phyloP scores from a whole-genome alignment of 1,140 invertebrate species.

The Gonioctena quinquepunctata region DNA sequence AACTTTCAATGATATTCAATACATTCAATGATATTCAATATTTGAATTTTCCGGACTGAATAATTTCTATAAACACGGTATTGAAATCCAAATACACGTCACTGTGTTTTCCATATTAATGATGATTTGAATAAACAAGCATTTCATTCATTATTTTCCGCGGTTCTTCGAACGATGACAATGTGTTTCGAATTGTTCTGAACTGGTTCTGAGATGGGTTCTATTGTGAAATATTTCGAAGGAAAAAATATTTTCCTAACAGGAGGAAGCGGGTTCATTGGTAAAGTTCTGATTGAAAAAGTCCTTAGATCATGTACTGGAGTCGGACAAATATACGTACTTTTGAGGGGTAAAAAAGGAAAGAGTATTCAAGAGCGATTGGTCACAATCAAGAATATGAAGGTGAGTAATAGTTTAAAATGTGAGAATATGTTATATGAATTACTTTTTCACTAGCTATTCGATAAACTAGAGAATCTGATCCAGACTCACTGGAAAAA shows the following conservation, averaged over 20 bases:
- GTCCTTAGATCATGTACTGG: constrained; percentile 74
- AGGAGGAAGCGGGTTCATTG: constrained; percentile 81
- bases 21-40: too few relatives aligned
- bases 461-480: neutral
- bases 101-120: too few relatives aligned
- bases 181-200: too few relatives aligned
- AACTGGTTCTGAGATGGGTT: neutral
- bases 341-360: neutral
- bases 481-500: neutral
- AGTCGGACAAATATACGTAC: neutral
- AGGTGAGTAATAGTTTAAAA: too few relatives aligned
- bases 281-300: constrained; percentile 85
- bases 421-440: too few relatives aligned
- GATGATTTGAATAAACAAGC: too few relatives aligned
- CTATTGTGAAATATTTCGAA: constrained; percentile 59
- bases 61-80: too few relatives aligned
- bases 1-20: too few relatives aligned
- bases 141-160: too few relatives aligned
- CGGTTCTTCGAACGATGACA: too few relatives aligned
- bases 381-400: neutral
- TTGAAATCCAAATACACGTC: too few relatives aligned
- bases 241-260: constrained; percentile 71
- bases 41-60: too few relatives aligned
- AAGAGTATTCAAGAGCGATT: neutral
- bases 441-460: neutral